Conservation (phyloP, 2,113 vertebrate species). For the Silurus meridionalis region DNA sequence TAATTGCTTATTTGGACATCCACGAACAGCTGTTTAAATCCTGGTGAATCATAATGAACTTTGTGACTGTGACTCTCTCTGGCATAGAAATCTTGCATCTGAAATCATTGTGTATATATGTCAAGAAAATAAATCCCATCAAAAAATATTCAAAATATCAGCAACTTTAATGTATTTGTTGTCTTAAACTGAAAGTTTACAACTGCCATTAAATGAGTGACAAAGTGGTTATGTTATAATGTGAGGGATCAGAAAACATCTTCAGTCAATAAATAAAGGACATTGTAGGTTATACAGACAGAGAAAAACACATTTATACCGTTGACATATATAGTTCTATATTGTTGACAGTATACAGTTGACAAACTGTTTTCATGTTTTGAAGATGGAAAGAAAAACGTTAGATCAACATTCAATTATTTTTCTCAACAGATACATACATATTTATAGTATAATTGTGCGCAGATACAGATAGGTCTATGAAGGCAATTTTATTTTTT, state of each 20-base stretch:
- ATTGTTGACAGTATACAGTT: constrained; percentile 46
- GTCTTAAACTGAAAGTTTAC: constrained; percentile 30
- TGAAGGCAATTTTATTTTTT: constrained; percentile 49
- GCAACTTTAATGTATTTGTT: constrained; percentile 40
- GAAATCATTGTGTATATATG: not conserved
- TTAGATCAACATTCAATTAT: constrained; percentile 44
- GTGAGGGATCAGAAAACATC: constrained; percentile 30
- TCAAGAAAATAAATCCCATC: constrained; percentile 37
- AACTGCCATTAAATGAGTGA: constrained; percentile 31
- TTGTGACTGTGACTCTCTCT: not conserved
- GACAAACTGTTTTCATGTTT: constrained; percentile 30
- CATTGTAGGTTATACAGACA: constrained; percentile 42
- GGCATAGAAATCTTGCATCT: not conserved
- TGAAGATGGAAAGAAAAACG: constrained; percentile 49
- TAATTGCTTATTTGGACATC: not conserved
- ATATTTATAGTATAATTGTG: constrained; percentile 59
- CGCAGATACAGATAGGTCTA: constrained; percentile 50
- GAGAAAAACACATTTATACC: constrained; percentile 43
- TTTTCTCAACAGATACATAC: constrained; percentile 44
- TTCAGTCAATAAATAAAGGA: constrained; percentile 58
- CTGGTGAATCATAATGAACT: constrained; percentile 14
- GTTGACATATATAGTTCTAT: constrained; percentile 47
- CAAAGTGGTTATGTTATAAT: constrained; percentile 29
- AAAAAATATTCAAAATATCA: constrained; percentile 48
- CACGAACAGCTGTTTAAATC: constrained; percentile 22